These are phyloP conservation scores for Homarus americanus DNA, from an alignment of 1,140 invertebrate species.

Conservation along the genomic window DNA sequence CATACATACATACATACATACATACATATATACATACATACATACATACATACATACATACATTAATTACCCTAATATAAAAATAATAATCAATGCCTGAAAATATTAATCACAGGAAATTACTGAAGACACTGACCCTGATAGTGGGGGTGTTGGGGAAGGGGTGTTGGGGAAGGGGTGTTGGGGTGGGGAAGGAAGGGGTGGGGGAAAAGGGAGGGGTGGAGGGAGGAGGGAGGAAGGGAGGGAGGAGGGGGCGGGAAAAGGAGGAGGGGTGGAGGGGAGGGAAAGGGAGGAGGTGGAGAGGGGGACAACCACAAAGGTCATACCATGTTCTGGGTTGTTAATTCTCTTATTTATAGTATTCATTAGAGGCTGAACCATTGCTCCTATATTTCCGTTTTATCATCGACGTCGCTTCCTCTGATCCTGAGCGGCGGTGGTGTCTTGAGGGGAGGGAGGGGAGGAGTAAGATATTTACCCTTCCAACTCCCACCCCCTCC, in stretches of 20 bases:
- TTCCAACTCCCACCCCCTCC: too few relatives aligned
- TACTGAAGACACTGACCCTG: too few relatives aligned
- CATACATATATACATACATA: neutral
- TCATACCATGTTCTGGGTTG: constrained; percentile 11
- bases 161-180: too few relatives aligned
- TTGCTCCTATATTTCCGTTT: neutral
- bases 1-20: neutral
- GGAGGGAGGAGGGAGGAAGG: neutral
- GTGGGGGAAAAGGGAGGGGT: neutral
- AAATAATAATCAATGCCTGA: neutral
- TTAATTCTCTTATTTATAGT: constrained; percentile 12
- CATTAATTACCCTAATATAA: neutral
- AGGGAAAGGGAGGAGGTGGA: too few relatives aligned
- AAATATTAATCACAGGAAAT: too few relatives aligned
- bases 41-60: neutral
- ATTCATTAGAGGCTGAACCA: constrained; percentile 8
- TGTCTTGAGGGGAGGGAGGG: neutral
- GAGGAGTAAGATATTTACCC: too few relatives aligned
- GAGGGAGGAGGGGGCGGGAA: neutral
- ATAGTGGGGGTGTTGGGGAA: too few relatives aligned
- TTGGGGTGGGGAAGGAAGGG: neutral
- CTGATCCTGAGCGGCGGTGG: neutral
- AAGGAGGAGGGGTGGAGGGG: neutral
- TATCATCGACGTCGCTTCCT: neutral
- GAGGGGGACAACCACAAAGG: neutral